Evolutionary conservation across 2,797 vertebrate species (phyloP), one percentile per base, ranked within the genome.

Genomic region (Gambusia yucatana): DNA sequence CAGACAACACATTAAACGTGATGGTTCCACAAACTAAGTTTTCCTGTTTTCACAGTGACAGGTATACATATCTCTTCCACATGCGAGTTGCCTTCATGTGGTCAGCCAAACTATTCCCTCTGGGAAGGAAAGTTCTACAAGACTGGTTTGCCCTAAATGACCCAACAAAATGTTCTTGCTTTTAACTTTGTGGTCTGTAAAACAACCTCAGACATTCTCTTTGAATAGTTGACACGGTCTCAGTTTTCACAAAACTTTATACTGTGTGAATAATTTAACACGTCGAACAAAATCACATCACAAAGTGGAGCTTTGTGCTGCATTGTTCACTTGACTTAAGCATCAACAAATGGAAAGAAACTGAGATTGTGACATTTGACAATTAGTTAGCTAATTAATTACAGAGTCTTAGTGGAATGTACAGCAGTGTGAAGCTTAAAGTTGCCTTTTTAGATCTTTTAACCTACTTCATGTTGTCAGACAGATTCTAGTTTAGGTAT

Each of bases 61-160:
- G 16, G 28, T 61, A 61, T 28, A 20, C 17, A 20, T 75, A 59
- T 36, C 8, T 57, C 52, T 77, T 84, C 61, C 50, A 76, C 47
- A 61, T 77, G 50, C 3, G 22, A 70, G 25, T 71, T 25, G 63
- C 52, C 78, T 86, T 91, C 75, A 89, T 90, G 87, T 82, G 86
- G 87, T 85, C 30, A 57, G 65, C 55, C 39, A 76, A 81, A 72
- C 43, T 16, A 69, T 36, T 70, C 52, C 22, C 72, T 10, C 50
- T 28, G 48, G 57, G 47, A n/a, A 43, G 74, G 78, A 78, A 52
- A 76, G 20, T 77, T 85, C 72, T 76, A 28, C 28, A 77, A 72
- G 76, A 75, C 77, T 78, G 76, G 81, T 87, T 87, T 81, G 39
- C 61, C 81, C 70, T 59, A 44, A 80, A 50, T 89, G 79, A 89